Evolutionary conservation across 2,888 invertebrate genomes (phyloP), one percentile per base, ranked within the genome.

Genomic region (Mylabris sibirica): DNA sequence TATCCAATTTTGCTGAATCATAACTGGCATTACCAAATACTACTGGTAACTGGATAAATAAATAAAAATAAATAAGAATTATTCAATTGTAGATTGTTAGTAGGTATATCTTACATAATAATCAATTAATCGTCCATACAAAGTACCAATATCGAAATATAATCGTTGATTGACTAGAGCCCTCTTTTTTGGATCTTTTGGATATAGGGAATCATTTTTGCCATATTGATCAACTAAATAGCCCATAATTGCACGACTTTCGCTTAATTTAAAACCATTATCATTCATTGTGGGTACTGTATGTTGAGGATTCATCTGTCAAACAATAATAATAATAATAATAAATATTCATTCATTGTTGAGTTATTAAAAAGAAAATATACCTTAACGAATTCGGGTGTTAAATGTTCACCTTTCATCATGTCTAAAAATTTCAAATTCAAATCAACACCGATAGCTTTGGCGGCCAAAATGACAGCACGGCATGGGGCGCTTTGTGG

Each of bases 221-320:
- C 91, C 93, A 82, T 95, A 95, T 80, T 93, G 91, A 84, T 91
- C 91, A 38, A 88, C 92, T 80, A 96, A 87, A 84, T 96, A 96
- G 0, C 89, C 87, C 83, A 91, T 89, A 81, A 96, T 95, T 72
- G 94, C 92, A 59, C 95, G 92, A 62, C 95, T 95, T 86, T 97
- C 96, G 89, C 92, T 93, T 69, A 97, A 84, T 9, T 89, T 85
- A 80, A 95, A 91, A 0, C 93, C 95, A 78, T 93, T 91, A 85
- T 96, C 96, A 72, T 92, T 91, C 66, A 96, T 84, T 0, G 94
- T 94, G 9, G 96, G 96, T 70, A 96, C 89, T 44, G 91, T 91
- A 83, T 95, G 95, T 85, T 95, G 94, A 0, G 94, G 94, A 83
- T 94, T 95, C 59, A 94, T 84, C 93, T 93, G 84, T 3, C 30